A percentile compares a stretch with the other conserved stretches of the same genome.
Evolutionary conservation across 1,140 invertebrate genomes (phyloP).

Genomic region (Pollicipes pollicipes): DNA sequence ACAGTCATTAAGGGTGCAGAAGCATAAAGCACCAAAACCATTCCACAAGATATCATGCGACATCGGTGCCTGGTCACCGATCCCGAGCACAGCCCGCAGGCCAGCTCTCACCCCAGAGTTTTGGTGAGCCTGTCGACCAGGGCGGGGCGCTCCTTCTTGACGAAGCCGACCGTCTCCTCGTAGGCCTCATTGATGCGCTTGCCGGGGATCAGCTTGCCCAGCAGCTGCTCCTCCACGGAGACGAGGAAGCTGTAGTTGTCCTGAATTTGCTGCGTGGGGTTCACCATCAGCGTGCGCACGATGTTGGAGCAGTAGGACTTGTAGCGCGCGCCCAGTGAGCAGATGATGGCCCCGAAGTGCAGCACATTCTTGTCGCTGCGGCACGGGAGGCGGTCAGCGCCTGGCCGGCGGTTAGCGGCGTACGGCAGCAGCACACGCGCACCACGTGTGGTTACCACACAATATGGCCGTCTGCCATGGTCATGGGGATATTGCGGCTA

Average conservation of each 20-base stretch:
- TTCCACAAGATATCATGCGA: too few relatives aligned
- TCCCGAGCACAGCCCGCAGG: slow-evolving; percentile 7
- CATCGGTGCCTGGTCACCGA: slow-evolving; percentile 4
- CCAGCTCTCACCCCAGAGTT: slow-evolving; percentile 50
- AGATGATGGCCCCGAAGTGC: slow-evolving; percentile 92
- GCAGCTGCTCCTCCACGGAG: slow-evolving; percentile 75
- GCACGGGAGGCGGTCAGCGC: too few relatives aligned
- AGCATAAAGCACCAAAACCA: too few relatives aligned
- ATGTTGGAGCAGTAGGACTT: slow-evolving; percentile 98
- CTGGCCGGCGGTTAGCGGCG: too few relatives aligned
- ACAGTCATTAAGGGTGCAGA: too few relatives aligned
- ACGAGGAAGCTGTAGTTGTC: slow-evolving; percentile 87
- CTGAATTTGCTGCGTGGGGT: slow-evolving; percentile 63
- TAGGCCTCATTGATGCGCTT: slow-evolving; percentile 51
- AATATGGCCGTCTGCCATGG: too few relatives aligned
- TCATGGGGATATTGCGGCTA: too few relatives aligned
- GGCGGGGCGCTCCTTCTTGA: slow-evolving; percentile 71
- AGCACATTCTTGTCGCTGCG: slow-evolving; percentile 79
- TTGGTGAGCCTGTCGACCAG: slow-evolving; percentile 85
- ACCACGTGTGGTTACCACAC: too few relatives aligned
- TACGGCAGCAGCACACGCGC: too few relatives aligned
- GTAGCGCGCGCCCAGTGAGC: slow-evolving; percentile 82
- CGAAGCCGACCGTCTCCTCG: slow-evolving; percentile 56
- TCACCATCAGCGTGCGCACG: slow-evolving; percentile 88
- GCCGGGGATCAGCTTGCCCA: slow-evolving; percentile 45